Base-by-base conservation (phyloP, 2,888 invertebrate genomes). In the Marronus borbonicus region DNA sequence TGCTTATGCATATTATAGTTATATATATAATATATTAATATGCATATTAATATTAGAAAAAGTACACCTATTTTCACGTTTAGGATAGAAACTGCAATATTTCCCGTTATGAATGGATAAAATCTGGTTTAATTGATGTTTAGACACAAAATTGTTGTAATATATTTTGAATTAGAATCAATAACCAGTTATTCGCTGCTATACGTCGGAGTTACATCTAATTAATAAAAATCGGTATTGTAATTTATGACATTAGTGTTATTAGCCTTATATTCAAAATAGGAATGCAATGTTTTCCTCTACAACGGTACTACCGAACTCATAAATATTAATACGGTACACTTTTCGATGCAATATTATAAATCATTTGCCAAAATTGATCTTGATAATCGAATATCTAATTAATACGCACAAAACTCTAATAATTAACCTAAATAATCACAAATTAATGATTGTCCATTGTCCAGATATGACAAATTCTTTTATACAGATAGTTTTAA, bases 361-460 rank as follows among this genome's bases (percentile, higher is more conserved):
- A 72, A 72, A 72, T 72, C 58, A 60, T 72, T 72, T 60, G 10
- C n/a, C 70, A 70, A 55, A 70, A 70, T 14, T 72, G 60, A 72
- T 72, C 72, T 60, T 60, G 60, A 58, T 72, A 72, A 60, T 72
- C 72, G 60, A 72, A 44, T 72, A 60, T 24, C 36, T 72, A 72
- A 72, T 72, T 72, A 60, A 44, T 39, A 12, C 36, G 17, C 4
- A n/a, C 24, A 60, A 44, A 44, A 44, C 60, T 60, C 12, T 7
- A 68, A 68, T 72, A 60, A 72, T 58, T 72, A 60, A 60, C 72
- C 60, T 72, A 58, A 72, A 60, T 72, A 72, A 39, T 17, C 20
- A 44, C 58, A 39, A 65, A n/a, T 10, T 14, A 0, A 17, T n/a
- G 17, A 55, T n/a, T 55, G 3, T n/a, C 55, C 17, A 17, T 12